Conservation (phyloP, 2,797 vertebrate genomes). For the Natrix natrix region DNA sequence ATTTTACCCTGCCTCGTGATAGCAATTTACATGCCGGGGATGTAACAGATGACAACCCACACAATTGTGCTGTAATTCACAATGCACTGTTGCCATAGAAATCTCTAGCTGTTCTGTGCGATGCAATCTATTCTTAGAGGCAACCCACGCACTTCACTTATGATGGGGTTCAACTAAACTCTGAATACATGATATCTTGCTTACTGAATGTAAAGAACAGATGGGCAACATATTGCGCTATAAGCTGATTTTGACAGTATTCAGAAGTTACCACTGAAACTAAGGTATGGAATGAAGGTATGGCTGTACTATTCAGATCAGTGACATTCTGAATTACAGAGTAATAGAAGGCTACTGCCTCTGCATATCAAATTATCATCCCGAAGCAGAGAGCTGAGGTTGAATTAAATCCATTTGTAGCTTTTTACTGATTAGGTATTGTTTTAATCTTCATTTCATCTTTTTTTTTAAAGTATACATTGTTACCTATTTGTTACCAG, state of each 20-base stretch:
- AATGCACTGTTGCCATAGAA: conserved; percentile 51
- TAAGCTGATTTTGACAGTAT: not conserved
- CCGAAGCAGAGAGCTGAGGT: not conserved
- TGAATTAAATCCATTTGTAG: not conserved
- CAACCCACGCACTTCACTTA: not conserved
- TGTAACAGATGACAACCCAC: conserved; percentile 15
- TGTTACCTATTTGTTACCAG: not conserved
- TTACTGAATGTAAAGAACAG: not conserved
- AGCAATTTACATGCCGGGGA: not conserved
- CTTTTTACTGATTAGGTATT: not conserved
- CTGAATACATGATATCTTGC: not conserved
- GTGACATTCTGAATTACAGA: not conserved
- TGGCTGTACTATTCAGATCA: not conserved
- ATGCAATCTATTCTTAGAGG: conserved; percentile 22
- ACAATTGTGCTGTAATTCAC: conserved; percentile 39
- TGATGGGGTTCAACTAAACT: not conserved
- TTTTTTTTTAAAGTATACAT: not conserved
- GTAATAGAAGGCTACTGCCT: not conserved
- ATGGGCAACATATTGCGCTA: not conserved
- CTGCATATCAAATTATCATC: not conserved
- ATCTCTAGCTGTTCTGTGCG: not conserved
- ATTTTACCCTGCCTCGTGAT: conserved; percentile 5
- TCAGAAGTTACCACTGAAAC: not conserved
- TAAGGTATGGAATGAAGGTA: not conserved
- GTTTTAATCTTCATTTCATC: not conserved